Base-by-base conservation (phyloP, 2,888 invertebrate species). In the Hofmannophila pseudospretella region DNA sequence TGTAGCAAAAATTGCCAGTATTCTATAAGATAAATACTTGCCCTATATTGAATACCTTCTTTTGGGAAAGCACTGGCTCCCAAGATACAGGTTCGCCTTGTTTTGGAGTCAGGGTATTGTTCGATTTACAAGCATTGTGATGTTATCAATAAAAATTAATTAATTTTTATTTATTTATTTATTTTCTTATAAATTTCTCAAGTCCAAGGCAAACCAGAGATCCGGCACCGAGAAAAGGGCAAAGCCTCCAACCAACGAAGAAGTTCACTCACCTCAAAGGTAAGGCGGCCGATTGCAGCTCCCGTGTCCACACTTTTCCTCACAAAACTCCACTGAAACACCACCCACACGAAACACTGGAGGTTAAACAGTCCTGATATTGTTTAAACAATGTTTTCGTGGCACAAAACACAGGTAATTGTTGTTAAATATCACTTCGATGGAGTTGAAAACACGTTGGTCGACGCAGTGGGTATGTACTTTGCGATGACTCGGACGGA, bases 391-490 rank as follows among this genome's bases (percentile, higher is more conserved):
- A 49, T 51, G 48, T 53, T 60, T 67, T 64, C 54, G 50, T 52
- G 46, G 48, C 57, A 47, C 54, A 64, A 66, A 72, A 73, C 69
- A 68, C 47, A 42, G 51, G 48, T 57, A 65, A 70, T 65, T 74
- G 69, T 75, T 75, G 62, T 71, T 67, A 66, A 73, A 75, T 75
- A 72, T 39, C 16, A 59, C 69, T 69, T 67, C 58, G 47, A 55
- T 53, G 59, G 51, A 58, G 58, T 67, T 63, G 58, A 63, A 75
- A 75, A 67, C 68, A 67, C 65, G 8, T 14, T 7, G 58, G 57
- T 56, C 44, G 47, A 40, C 9, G 7, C 11, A 26, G n/a, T 58
- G 57, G 56, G 65, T 67, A 63, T 55, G 44, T 59, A 54, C 59
- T 55, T 57, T 59, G 53, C 64, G 60, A 55, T 64, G 64, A 68